Percentiles rank a stretch among this genome's conserved stretches.
Conservation (phyloP, 2,113 vertebrate species). For the Lepidothrix coronata region DNA sequence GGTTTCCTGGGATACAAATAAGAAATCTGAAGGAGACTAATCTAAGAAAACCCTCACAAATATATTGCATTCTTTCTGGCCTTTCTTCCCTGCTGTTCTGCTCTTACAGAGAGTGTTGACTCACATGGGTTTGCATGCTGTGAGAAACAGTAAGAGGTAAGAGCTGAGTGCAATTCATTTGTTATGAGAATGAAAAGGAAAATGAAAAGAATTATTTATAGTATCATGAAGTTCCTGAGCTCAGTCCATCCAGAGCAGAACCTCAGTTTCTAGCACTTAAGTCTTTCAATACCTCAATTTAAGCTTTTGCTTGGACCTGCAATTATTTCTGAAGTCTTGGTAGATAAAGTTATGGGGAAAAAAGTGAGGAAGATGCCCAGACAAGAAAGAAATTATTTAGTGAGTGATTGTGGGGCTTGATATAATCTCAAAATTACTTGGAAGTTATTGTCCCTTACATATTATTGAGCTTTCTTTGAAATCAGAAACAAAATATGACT, state of each 20-base stretch:
- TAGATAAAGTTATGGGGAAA: background rate
- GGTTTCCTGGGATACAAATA: background rate
- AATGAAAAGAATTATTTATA: background rate
- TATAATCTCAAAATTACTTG: background rate
- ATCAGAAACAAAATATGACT: background rate
- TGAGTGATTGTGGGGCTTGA: background rate
- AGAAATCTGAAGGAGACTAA: background rate
- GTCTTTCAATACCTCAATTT: background rate
- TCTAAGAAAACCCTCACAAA: background rate
- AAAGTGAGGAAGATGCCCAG: background rate
- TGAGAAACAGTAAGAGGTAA: background rate
- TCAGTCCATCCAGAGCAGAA: background rate
- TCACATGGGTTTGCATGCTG: background rate
- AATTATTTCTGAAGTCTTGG: background rate
- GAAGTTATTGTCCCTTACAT: background rate
- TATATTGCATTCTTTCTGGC: background rate
- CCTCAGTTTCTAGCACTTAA: background rate
- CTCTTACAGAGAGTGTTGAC: background rate
- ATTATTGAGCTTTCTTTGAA: background rate
- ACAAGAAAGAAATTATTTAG: background rate
- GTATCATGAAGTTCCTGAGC: background rate
- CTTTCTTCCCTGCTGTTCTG: background rate
- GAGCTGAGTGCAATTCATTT: background rate
- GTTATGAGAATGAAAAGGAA: background rate
- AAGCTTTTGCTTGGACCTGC: background rate